Evolutionary conservation across 1,140 invertebrate genomes (phyloP).

Genomic region (Nixonia krombeini): DNA sequence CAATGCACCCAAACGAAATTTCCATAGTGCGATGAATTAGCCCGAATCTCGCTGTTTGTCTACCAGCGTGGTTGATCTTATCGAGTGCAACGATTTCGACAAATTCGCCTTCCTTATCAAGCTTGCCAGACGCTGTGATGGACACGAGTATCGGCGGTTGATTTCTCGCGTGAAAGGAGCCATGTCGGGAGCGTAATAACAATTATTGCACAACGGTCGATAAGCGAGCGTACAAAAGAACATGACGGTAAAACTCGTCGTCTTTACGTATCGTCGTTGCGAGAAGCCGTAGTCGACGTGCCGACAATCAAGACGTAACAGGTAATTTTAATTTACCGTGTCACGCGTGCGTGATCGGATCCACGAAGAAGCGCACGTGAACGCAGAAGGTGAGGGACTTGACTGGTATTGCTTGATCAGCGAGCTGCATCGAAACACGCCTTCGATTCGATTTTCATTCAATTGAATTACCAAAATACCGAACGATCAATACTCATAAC

Average conservation of each 20-base stretch:
- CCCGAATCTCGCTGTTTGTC: no score
- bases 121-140: slow-evolving; percentile 10
- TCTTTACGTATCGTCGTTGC: slow-evolving; percentile 18
- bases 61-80: no score
- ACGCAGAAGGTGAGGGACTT: slow-evolving; percentile 8
- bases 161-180: slow-evolving; percentile 24
- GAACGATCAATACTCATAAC: no score
- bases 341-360: slow-evolving; percentile 12
- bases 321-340: slow-evolving; percentile 20
- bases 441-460: no score
- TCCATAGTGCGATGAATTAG: no score
- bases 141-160: slow-evolving; percentile 7
- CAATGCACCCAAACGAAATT: no score
- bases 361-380: slow-evolving; percentile 6
- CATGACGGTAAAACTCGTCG: slow-evolving; percentile 23
- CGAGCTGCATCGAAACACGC: neutral
- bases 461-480: no score
- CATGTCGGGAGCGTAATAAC: slow-evolving; percentile 16
- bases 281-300: slow-evolving; percentile 16
- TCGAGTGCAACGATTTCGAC: no score
- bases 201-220: slow-evolving; percentile 26
- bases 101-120: no score
- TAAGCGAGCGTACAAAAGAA: slow-evolving; percentile 26
- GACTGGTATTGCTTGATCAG: slow-evolving; percentile 4
- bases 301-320: slow-evolving; percentile 23